phyloP scores from a whole-genome alignment of 2,797 vertebrate genomes.

The Leptatherina wallacei region DNA sequence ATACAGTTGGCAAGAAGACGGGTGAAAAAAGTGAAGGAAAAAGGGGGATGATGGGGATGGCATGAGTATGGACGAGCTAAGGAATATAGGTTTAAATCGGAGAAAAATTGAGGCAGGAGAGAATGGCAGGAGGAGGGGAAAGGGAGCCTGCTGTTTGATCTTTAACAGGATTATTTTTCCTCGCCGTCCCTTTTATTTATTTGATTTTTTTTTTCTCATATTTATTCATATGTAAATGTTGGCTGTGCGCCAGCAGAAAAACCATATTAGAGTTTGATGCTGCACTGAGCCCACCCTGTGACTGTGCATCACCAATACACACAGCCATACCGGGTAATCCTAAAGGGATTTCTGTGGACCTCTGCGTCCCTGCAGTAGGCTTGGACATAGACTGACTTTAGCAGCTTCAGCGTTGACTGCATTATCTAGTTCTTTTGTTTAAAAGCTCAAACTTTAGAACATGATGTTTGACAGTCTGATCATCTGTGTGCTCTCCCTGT shows the following conservation, averaged over 20 bases:
- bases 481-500: slow-evolving; percentile 39
- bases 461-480: slow-evolving; percentile 46
- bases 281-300: slow-evolving; percentile 52
- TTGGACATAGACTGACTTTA: slow-evolving; percentile 23
- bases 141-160: slow-evolving; percentile 77
- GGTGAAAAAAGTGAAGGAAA: slow-evolving; percentile 34
- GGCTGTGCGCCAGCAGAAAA: slow-evolving; percentile 59
- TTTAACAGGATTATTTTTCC: slow-evolving; percentile 83
- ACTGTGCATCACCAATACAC: slow-evolving; percentile 59
- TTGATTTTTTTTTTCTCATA: slow-evolving; percentile 72
- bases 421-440: slow-evolving; percentile 43
- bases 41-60: slow-evolving; percentile 22
- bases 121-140: slow-evolving; percentile 50
- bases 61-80: slow-evolving; percentile 31
- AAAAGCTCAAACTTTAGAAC: slow-evolving; percentile 51
- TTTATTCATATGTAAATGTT: slow-evolving; percentile 80
- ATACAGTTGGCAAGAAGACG: slow-evolving; percentile 36
- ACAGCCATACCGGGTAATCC: slow-evolving; percentile 56
- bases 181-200: slow-evolving; percentile 80
- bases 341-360: slow-evolving; percentile 57
- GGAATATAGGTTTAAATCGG: slow-evolving; percentile 65
- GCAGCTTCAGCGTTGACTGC: slow-evolving; percentile 12
- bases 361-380: slow-evolving; percentile 39
- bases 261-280: slow-evolving; percentile 51
- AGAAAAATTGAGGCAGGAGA: slow-evolving; percentile 54